phyloP scores from a whole-genome alignment of 2,888 invertebrate genomes.

The Embidobia sp. region DNA sequence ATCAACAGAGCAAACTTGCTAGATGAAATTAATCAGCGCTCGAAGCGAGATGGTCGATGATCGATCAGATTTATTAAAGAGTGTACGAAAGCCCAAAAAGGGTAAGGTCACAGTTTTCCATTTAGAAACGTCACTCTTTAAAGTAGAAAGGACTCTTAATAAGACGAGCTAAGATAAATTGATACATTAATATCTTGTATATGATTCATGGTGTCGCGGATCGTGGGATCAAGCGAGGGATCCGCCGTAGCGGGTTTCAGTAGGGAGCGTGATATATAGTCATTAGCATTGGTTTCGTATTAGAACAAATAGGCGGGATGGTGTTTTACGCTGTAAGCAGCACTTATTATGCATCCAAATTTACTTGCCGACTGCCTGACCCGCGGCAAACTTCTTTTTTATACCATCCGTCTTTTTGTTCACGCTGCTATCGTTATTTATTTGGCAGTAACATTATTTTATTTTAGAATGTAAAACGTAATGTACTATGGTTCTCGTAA shows the following conservation, averaged over 20 bases:
- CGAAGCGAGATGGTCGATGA: conserved; percentile 49
- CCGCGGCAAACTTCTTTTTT: conserved; percentile 1
- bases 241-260: conserved; percentile 40
- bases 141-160: conserved; percentile 65
- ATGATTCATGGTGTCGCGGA: conserved; percentile 77
- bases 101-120: conserved; percentile 63
- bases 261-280: conserved; percentile 72
- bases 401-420: not conserved
- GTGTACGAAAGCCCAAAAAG: conserved; percentile 53
- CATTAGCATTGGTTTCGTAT: conserved; percentile 77
- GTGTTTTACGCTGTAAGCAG: conserved; percentile 64
- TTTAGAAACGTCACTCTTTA: conserved; percentile 63
- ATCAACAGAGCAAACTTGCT: conserved; percentile 32
- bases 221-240: conserved; percentile 62
- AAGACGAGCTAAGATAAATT: conserved; percentile 75
- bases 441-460: too few species aligned
- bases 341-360: conserved; percentile 33
- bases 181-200: conserved; percentile 78
- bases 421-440: too few species aligned
- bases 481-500: too few species aligned
- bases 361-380: conserved; percentile 30
- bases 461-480: too few species aligned
- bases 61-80: conserved; percentile 57
- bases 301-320: conserved; percentile 74
- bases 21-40: conserved; percentile 46